Percentiles rank a stretch among this genome's conserved stretches.
These are phyloP conservation scores for Rhynchomys soricoides DNA, from an alignment of 2,113 vertebrate genomes.

Conservation along the genomic window DNA sequence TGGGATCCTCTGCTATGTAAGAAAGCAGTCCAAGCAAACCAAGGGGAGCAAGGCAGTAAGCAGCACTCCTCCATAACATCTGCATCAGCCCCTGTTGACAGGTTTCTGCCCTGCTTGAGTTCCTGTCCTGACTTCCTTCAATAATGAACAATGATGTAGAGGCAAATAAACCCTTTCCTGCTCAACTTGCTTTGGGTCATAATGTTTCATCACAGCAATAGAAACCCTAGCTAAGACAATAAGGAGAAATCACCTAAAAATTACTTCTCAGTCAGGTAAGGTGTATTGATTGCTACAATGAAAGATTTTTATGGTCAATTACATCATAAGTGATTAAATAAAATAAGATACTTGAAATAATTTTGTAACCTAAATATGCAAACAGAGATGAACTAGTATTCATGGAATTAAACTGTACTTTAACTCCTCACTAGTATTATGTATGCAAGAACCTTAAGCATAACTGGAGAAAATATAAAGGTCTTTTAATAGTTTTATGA, in stretches of 20 bases:
- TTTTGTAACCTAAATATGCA: constrained; percentile 8
- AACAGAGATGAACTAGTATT: neutral
- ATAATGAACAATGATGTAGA: neutral
- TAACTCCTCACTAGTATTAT: too few relatives aligned
- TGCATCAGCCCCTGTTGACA: neutral
- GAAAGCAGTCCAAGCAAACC: neutral
- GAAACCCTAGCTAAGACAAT: neutral
- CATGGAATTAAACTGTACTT: neutral
- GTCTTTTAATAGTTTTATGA: neutral
- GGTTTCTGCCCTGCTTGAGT: neutral
- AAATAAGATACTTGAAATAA: neutral
- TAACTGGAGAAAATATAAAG: neutral
- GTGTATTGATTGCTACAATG: neutral
- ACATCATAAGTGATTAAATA: neutral
- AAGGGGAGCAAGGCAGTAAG: too few relatives aligned
- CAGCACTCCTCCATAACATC: too few relatives aligned
- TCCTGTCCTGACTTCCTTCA: neutral
- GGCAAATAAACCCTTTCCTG: neutral
- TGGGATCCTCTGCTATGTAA: neutral
- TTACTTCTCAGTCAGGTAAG: neutral
- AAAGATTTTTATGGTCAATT: neutral
- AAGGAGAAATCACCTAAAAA: neutral
- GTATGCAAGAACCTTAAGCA: neutral
- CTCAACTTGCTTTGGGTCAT: neutral
- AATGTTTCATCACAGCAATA: neutral